Percentiles rank a stretch among this genome's conserved stretches.
Conservation (phyloP, 2,113 vertebrate species). For the Pionites leucogaster region DNA sequence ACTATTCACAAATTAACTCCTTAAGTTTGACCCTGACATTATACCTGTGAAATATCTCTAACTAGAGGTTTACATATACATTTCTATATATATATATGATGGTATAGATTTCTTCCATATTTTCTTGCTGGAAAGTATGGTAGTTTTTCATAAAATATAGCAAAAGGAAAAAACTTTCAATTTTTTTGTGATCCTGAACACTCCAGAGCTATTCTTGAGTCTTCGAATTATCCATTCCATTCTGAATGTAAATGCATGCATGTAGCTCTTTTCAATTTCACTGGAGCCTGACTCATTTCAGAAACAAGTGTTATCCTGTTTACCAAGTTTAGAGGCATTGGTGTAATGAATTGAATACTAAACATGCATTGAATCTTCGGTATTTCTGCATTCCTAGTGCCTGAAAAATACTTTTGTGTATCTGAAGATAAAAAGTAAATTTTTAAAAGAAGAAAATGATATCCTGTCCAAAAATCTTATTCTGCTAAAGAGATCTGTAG, state of each 20-base stretch:
- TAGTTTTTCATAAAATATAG: background rate
- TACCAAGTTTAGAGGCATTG: conserved; percentile 33
- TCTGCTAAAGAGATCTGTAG: background rate
- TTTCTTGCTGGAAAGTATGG: background rate
- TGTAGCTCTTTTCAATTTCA: conserved; percentile 21
- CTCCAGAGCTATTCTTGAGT: conserved; percentile 2
- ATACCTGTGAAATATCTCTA: background rate
- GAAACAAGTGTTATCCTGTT: conserved; percentile 23
- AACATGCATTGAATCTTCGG: background rate
- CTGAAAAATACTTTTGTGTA: background rate
- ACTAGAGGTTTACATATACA: background rate
- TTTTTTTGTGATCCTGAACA: background rate
- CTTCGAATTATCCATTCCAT: conserved; percentile 13
- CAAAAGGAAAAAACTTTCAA: background rate
- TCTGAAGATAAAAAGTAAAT: background rate
- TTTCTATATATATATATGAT: background rate
- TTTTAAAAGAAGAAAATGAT: background rate
- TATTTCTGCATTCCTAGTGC: background rate
- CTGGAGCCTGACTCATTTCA: conserved; percentile 43
- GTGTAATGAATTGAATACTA: conserved; percentile 28
- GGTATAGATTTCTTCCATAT: background rate
- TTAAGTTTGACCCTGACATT: background rate
- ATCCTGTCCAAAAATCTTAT: background rate
- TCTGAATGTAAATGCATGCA: conserved; percentile 25
- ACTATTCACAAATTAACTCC: background rate